Conservation (phyloP, 2,113 vertebrate species). For the Siphamia tubifer region DNA sequence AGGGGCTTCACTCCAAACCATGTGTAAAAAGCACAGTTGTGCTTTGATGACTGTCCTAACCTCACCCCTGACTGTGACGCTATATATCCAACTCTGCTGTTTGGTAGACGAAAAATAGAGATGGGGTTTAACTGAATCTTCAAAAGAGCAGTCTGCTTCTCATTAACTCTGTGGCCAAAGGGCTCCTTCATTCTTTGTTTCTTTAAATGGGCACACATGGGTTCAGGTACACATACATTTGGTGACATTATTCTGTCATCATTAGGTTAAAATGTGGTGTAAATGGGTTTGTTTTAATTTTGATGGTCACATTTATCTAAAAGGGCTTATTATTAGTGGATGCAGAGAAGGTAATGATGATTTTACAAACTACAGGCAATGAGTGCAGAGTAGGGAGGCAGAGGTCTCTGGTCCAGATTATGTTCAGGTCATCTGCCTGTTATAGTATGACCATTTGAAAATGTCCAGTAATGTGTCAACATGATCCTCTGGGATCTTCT, state of each 20-base stretch:
- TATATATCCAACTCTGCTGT: background rate
- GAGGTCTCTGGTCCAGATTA: background rate
- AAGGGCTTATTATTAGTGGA: too few species aligned
- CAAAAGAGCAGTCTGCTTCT: slow-evolving; percentile 7
- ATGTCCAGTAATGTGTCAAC: slow-evolving; percentile 6
- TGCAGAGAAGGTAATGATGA: background rate
- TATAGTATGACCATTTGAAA: slow-evolving; percentile 22
- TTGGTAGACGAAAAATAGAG: background rate
- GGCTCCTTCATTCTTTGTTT: background rate
- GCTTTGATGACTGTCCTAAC: background rate
- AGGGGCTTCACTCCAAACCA: background rate
- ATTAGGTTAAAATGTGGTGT: background rate
- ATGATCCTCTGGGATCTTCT: slow-evolving; percentile 28
- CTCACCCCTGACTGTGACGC: background rate
- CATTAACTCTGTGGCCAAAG: slow-evolving; percentile 18
- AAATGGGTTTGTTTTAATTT: background rate
- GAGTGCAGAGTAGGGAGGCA: background rate
- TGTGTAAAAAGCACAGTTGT: background rate
- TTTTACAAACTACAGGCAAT: background rate
- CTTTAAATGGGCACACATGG: background rate
- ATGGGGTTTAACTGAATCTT: background rate
- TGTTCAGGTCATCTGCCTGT: background rate
- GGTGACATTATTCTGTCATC: background rate
- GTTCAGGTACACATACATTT: background rate
- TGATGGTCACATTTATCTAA: background rate